Evolutionary conservation across 2,888 invertebrate species (phyloP).

Genomic region (Tenthredo livida): DNA sequence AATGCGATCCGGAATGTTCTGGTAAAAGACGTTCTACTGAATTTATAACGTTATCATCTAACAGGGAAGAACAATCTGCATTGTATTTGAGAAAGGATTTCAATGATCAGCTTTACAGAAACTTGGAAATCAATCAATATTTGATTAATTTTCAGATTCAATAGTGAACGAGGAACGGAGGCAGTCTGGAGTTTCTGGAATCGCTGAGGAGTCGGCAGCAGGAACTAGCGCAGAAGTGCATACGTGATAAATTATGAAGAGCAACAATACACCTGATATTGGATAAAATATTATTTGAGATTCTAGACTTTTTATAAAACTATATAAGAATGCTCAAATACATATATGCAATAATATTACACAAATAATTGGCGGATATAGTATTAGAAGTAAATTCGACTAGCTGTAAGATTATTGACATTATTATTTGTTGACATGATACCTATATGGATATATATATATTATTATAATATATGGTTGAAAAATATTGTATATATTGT

Average conservation of each 20-base stretch:
- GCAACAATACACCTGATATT: no score
- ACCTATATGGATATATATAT: background rate
- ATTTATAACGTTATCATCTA: background rate
- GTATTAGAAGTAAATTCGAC: slow-evolving; percentile 15
- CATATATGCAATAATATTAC: background rate
- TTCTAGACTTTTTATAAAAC: background rate
- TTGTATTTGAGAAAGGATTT: background rate
- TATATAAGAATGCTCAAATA: background rate
- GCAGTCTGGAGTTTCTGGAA: slow-evolving; percentile 65
- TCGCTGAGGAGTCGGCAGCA: slow-evolving; percentile 67
- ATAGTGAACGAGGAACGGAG: slow-evolving; percentile 64
- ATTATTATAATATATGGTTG: background rate
- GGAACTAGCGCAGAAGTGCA: slow-evolving; percentile 70
- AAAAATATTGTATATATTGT: slow-evolving; percentile 43
- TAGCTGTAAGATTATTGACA: background rate
- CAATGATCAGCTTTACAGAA: background rate
- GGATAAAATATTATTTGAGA: background rate
- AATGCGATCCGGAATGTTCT: slow-evolving; percentile 70
- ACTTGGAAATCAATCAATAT: background rate
- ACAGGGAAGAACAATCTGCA: background rate
- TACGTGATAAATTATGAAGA: slow-evolving; percentile 14
- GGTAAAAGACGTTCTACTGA: slow-evolving; percentile 61
- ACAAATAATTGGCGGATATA: background rate
- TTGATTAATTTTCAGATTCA: slow-evolving; percentile 63
- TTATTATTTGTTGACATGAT: slow-evolving; percentile 6